A percentile compares a stretch with the other conserved stretches of the same genome.
Conservation (phyloP, 2,113 vertebrate genomes). For the Casuarius casuarius region DNA sequence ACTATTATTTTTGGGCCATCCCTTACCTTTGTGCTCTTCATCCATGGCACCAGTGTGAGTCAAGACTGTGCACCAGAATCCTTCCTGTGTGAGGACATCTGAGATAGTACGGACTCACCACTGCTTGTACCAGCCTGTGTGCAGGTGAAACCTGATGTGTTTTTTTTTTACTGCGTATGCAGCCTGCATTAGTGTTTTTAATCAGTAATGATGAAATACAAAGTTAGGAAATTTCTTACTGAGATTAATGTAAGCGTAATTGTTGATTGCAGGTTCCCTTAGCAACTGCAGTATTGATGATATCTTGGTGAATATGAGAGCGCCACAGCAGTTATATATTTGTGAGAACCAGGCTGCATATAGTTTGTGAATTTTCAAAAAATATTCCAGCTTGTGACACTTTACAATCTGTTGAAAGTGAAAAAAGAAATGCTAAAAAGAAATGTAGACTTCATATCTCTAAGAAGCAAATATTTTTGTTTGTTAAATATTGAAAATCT, state of each 20-base stretch:
- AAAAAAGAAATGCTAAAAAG: not conserved
- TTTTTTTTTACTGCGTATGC: not conserved
- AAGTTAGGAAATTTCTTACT: not conserved
- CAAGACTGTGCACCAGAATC: not conserved
- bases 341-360: not conserved
- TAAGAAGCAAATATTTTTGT: not conserved
- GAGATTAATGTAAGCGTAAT: not conserved
- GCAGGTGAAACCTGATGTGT: not conserved
- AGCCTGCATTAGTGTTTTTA: not conserved
- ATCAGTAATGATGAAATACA: not conserved
- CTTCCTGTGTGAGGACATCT: not conserved
- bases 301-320: not conserved
- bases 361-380: not conserved
- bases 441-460: not conserved
- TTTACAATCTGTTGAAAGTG: no score
- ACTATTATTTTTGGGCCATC: not conserved
- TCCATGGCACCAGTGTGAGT: not conserved
- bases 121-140: not conserved
- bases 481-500: not conserved
- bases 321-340: not conserved
- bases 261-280: not conserved
- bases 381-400: not conserved
- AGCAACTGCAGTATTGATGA: not conserved
- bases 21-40: not conserved
- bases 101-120: not conserved